Percentiles rank a stretch among this genome's conserved stretches.
Evolutionary conservation across 2,113 vertebrate genomes (phyloP).

Genomic region (Stegastes partitus): DNA sequence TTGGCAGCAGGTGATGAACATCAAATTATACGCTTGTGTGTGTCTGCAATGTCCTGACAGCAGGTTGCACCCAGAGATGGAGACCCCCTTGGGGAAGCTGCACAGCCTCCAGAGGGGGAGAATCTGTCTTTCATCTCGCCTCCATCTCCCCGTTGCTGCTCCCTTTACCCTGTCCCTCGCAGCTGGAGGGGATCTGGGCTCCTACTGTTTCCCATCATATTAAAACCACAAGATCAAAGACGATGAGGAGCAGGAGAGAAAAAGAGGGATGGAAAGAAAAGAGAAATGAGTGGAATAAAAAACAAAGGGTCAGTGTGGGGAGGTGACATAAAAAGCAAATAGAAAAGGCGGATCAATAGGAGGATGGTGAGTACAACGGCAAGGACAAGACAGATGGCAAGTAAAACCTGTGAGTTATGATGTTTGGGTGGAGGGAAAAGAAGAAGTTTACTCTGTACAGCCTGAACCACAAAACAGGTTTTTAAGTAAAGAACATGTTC

Average conservation of each 20-base stretch:
- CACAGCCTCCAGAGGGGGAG: slow-evolving; percentile 23
- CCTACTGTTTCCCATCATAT: slow-evolving; percentile 54
- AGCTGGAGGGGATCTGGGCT: slow-evolving; percentile 60
- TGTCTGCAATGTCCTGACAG: slow-evolving; percentile 20
- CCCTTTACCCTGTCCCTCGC: slow-evolving; percentile 36
- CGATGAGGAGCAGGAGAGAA: slow-evolving; percentile 15
- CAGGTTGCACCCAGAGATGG: slow-evolving; percentile 52
- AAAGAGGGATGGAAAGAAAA: slow-evolving; percentile 24
- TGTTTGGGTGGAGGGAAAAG: too few species aligned
- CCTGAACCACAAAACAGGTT: background rate
- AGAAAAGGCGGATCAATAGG: slow-evolving; percentile 11
- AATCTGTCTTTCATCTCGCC: slow-evolving; percentile 66
- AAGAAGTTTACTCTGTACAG: too few species aligned
- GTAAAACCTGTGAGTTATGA: too few species aligned
- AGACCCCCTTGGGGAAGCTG: slow-evolving; percentile 23
- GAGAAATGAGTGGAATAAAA: slow-evolving; percentile 31
- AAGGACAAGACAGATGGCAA: background rate
- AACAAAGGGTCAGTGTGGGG: slow-evolving; percentile 15
- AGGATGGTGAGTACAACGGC: background rate
- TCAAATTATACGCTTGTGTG: slow-evolving; percentile 19
- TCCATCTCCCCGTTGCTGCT: slow-evolving; percentile 33
- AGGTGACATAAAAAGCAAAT: background rate
- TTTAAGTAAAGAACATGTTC: background rate
- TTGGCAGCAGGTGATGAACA: slow-evolving; percentile 59
- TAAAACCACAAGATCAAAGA: slow-evolving; percentile 70